phyloP scores from a whole-genome alignment of 2,797 vertebrate genomes.

The Knipowitschia caucasica region DNA sequence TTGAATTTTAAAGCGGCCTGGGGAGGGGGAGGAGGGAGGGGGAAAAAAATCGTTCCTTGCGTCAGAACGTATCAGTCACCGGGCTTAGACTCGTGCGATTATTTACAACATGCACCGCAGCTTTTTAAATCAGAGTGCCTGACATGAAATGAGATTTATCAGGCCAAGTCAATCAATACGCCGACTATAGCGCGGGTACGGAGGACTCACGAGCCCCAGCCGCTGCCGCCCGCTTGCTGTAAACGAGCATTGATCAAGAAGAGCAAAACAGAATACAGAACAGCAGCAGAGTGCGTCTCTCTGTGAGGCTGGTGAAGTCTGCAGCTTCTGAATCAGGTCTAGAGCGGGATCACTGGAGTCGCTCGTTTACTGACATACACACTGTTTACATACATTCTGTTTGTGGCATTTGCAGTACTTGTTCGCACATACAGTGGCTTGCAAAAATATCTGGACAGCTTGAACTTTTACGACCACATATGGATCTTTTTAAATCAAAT shows the following conservation, averaged over 20 bases:
- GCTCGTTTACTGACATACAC: too few species aligned
- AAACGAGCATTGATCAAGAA: conserved; percentile 22
- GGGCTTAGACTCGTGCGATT: not conserved
- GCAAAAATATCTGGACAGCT: too few species aligned
- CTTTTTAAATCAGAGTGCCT: conserved; percentile 30
- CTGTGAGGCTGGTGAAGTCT: not conserved
- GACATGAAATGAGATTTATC: conserved; percentile 24
- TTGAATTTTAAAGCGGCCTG: conserved; percentile 3
- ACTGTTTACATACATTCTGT: too few species aligned
- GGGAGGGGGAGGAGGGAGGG: not conserved
- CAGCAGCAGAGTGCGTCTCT: too few species aligned
- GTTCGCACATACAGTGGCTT: too few species aligned
- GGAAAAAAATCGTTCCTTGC: not conserved
- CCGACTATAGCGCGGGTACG: conserved; percentile 6
- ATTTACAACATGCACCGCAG: conserved; percentile 15
- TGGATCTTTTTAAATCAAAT: too few species aligned
- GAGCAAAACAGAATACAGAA: conserved; percentile 19
- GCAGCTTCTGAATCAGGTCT: too few species aligned
- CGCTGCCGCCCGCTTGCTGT: conserved; percentile 5
- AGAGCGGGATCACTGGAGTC: too few species aligned
- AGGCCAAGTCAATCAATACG: conserved; percentile 12
- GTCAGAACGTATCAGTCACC: conserved; percentile 10
- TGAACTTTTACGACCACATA: too few species aligned
- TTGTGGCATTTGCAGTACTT: too few species aligned
- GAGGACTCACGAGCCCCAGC: not conserved